Evolutionary conservation across 92 coral and sea anemone species (phyloP), one percentile per base, ranked within the genome.

Genomic region (Umimayanthus chanpuru): DNA sequence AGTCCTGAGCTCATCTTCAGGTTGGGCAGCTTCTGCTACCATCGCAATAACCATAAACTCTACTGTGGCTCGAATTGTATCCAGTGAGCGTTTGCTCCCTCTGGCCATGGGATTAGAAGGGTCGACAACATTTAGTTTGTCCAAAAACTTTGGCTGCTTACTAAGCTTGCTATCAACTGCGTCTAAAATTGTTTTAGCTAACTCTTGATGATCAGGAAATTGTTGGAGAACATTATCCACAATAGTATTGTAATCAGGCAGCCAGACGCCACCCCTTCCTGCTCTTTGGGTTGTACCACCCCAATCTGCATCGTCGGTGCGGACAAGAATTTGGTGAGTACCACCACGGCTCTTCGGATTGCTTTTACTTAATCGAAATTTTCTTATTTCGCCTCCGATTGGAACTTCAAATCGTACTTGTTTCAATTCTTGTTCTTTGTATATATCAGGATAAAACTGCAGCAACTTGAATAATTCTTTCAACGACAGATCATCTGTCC

Each of bases 1-100:
- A 1, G 78, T 44, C 47, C 58, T 92, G 29, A 81, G 9, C 32
- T 86, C 61, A 5, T 81, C 88, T 0, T 70, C 4, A 4, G 92
- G 90, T 70, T 67, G 90, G 5, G 94, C 94, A 5, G 94, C 94
- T 55, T 92, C 92, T 21, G 92, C 94, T 70, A 92, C 41, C 94
- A 92, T 89, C 12, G 94, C 32, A 6, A 86, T 66, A 30, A 53
- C 68, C 87, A 92, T 26, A 65, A 92, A 89, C 73, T 92, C 94
- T 68, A 89, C 89, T 0, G 94, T 41, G 26, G 87, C 90, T 11
- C 94, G 87, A 25, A 21, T 71, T 20, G 78, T 75, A 11, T 92
- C 88, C 8, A 1, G 86, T 12, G 58, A 11, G 18, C 16, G 3
- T 41, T 12, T 89, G 15, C 29, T 50, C 36, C 20, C 23, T 21